A percentile compares a stretch with the other conserved stretches of the same genome.
Evolutionary conservation across 2,888 invertebrate genomes (phyloP).

Genomic region (Altica lythri): DNA sequence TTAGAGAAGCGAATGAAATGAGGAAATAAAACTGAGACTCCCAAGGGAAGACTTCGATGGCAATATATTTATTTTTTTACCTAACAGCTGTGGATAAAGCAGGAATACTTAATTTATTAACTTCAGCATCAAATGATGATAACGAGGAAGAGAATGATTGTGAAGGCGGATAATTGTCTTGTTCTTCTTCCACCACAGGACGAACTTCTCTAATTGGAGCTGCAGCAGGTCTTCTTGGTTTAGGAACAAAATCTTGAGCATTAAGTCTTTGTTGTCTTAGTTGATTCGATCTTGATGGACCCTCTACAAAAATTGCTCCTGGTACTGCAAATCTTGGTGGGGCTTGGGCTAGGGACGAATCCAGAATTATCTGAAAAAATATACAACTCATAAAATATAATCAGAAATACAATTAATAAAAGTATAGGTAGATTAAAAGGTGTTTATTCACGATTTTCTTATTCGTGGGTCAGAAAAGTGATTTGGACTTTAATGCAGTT

Average conservation of each 20-base stretch:
- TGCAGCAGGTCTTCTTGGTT: slow-evolving; percentile 49
- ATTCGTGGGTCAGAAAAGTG: no score
- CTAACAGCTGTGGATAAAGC: slow-evolving; percentile 37
- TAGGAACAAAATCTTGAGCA: slow-evolving; percentile 25
- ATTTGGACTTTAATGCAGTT: no score
- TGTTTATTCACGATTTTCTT: no score
- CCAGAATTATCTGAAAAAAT: background rate
- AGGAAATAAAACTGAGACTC: no score
- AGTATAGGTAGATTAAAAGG: no score
- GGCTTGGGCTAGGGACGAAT: slow-evolving; percentile 55
- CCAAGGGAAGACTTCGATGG: no score
- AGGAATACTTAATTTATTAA: slow-evolving; percentile 47
- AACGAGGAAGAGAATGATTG: slow-evolving; percentile 39
- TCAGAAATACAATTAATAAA: no score
- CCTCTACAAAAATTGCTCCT: slow-evolving; percentile 63
- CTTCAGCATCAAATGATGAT: slow-evolving; percentile 47
- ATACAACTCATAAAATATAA: no score
- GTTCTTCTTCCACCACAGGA: slow-evolving; percentile 71
- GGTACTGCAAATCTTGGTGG: slow-evolving; percentile 71
- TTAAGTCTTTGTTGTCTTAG: slow-evolving; percentile 48
- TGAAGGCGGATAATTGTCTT: slow-evolving; percentile 62
- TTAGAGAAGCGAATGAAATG: no score
- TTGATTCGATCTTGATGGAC: slow-evolving; percentile 52
- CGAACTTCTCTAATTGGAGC: slow-evolving; percentile 66
- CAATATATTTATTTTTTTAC: background rate